Conservation (phyloP, 2,888 invertebrate genomes). For the Invenusta paracnida region DNA sequence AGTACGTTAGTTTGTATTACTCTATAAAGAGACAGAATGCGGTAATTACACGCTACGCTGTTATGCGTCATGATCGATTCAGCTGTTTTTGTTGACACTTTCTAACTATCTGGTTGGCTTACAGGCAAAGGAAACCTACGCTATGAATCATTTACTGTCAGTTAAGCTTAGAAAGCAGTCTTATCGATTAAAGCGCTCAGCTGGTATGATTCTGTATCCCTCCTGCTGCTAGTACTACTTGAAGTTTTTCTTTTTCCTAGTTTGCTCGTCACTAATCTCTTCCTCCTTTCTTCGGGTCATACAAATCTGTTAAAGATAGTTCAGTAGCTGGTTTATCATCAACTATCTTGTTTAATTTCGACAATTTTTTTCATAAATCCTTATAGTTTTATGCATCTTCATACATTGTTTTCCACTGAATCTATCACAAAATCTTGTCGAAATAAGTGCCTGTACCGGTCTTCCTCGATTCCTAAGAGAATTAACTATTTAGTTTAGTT, state of each 20-base stretch:
- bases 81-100: slow-evolving; percentile 4
- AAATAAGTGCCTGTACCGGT: no score
- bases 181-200: not conserved
- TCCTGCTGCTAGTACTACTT: no score
- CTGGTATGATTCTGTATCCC: not conserved
- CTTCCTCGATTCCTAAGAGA: no score
- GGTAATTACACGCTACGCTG: no score
- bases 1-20: no score
- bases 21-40: no score
- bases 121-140: not conserved
- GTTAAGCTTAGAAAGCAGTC: not conserved
- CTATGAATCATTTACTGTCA: not conserved
- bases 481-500: no score
- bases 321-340: slow-evolving; percentile 7
- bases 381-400: no score
- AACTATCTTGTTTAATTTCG: not conserved
- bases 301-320: not conserved
- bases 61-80: no score
- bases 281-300: not conserved
- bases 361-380: no score
- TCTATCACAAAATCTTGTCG: no score
- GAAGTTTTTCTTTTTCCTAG: not conserved
- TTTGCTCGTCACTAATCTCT: not conserved
- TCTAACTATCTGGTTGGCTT: not conserved
- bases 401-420: no score